Conservation (phyloP, 2,797 vertebrate species). For the Dallia pectoralis region DNA sequence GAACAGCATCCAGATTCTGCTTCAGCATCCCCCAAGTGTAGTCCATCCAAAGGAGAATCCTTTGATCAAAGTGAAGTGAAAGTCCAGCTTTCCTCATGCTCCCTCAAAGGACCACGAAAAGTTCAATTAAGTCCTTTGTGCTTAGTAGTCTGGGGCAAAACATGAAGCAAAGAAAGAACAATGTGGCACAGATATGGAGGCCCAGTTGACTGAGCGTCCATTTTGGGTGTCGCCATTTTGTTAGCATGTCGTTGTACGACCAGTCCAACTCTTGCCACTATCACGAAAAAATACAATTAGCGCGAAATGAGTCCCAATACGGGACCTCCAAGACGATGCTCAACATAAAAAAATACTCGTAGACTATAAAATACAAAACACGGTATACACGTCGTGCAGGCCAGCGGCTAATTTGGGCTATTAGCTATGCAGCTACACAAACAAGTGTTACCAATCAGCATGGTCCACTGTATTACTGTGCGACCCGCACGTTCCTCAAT, state of each 20-base stretch:
- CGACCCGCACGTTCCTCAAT: neutral
- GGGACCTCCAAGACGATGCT: neutral
- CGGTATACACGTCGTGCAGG: neutral
- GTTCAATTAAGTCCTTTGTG: neutral
- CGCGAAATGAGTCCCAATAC: neutral
- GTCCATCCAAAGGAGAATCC: conserved; percentile 14
- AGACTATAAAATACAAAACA: neutral
- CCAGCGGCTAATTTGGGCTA: neutral
- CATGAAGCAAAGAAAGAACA: neutral
- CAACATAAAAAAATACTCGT: neutral
- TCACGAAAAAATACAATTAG: neutral
- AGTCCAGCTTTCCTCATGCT: neutral
- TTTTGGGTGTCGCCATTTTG: conserved; percentile 30
- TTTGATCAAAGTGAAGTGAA: neutral
- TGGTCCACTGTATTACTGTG: neutral
- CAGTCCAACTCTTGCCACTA: neutral
- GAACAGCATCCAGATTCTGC: neutral
- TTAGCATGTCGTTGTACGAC: conserved; percentile 1
- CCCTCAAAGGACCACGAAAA: neutral
- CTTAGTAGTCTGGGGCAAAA: conserved; percentile 1
- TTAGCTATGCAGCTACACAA: neutral
- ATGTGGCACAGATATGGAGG: neutral
- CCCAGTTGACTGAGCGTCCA: conserved; percentile 3
- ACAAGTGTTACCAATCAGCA: neutral
- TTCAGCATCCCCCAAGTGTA: neutral